A percentile compares a stretch with the other conserved stretches of the same genome.
Evolutionary conservation across 2,797 vertebrate genomes (phyloP).

Genomic region (Lindbergichthys nudifrons): DNA sequence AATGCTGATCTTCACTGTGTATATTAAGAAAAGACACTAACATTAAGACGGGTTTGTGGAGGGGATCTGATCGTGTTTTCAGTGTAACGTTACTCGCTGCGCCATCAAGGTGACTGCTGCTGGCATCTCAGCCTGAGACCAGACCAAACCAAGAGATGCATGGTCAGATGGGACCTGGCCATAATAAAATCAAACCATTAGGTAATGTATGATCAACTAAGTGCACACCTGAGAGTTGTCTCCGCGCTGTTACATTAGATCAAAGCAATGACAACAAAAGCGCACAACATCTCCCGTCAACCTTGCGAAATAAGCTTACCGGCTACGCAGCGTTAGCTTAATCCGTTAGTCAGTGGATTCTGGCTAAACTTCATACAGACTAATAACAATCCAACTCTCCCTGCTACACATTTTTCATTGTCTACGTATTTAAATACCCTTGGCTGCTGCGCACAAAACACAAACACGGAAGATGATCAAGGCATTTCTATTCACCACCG

Average conservation of each 20-base stretch:
- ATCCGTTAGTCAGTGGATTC: neutral
- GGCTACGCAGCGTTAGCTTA: neutral
- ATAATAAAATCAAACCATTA: neutral
- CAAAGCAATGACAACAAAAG: conserved; percentile 42
- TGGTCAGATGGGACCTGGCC: neutral
- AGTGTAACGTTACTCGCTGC: conserved; percentile 14
- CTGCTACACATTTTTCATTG: neutral
- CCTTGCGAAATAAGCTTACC: conserved; percentile 28
- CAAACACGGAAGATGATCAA: conserved; percentile 74
- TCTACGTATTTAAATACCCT: conserved; percentile 58
- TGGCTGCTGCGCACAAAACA: conserved; percentile 59
- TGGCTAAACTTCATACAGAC: neutral
- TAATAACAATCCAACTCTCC: no score
- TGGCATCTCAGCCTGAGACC: neutral
- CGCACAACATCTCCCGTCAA: conserved; percentile 50
- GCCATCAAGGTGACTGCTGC: conserved; percentile 64
- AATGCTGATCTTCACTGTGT: neutral
- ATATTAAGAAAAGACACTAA: neutral
- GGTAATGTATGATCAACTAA: neutral
- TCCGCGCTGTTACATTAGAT: conserved; percentile 8
- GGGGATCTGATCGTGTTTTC: neutral
- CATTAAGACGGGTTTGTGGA: neutral
- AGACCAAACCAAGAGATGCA: neutral
- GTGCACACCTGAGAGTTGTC: conserved; percentile 3
- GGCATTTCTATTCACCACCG: conserved; percentile 35